Base-by-base conservation (phyloP, 2,888 invertebrate genomes). In the Nebria salina region DNA sequence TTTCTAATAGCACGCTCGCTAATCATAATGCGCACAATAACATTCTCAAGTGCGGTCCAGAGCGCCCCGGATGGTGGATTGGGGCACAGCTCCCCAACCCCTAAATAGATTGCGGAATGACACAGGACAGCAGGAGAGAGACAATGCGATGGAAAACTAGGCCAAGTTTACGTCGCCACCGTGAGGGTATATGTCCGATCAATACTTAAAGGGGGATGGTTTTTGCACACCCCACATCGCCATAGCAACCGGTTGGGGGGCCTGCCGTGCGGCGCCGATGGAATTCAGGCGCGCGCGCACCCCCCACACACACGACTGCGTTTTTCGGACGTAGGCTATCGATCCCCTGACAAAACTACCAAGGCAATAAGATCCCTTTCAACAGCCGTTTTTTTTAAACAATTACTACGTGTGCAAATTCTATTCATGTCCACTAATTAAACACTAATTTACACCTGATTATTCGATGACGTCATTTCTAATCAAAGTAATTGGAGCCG, bases 81-180 rank as follows among this genome's bases (percentile, higher is more conserved):
- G 65, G 34, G n/a, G 20, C 54, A 25, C 25, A 15, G 25, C 42
- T 73, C 42, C 41, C 43, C 34, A 73, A 34, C 43, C 41, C n/a
- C n/a, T 9, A n/a, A 73, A 41, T 41, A 15, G 73, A 43, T 11
- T 34, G 72, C 41, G 13, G 34, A 72, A 11, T 11, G 41, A 43
- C n/a, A 15, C 11, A 34, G 15, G 76, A 13, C 43, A 15, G 20
- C 26, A 9, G 20, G 34, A 70, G 75, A 6, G 20, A 9, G 43
- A 41, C 41, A 41, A n/a, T 73, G 72, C 25, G 26, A 41, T 41
- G 76, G 6, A 25, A 26, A 82, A 76, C 65, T 81, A 82, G 43
- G 77, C 73, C 75, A 76, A 76, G 80, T 76, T 76, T 75, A 82
- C 74, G 26, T 54, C 54, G 9, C 72, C 72, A 72, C 72, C 25